These are phyloP conservation scores for Ibycter americanus DNA, from an alignment of 2,797 vertebrate species.

Conservation along the genomic window DNA sequence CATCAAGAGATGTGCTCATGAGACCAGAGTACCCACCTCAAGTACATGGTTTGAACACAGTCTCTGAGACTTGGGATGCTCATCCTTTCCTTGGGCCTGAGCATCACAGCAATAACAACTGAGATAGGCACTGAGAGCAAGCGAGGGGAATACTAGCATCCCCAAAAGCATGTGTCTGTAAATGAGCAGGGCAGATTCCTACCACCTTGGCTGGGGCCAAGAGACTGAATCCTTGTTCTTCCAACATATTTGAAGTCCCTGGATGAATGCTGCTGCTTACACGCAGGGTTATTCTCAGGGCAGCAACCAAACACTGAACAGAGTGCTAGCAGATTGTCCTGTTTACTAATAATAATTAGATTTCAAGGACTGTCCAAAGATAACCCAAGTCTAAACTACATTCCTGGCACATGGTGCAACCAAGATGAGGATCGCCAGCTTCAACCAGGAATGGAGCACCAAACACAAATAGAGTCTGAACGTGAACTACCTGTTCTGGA, in stretches of 20 bases:
- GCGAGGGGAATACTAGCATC: not conserved
- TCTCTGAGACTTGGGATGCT: not conserved
- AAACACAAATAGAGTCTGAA: not conserved
- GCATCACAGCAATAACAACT: not conserved
- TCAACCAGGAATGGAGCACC: not conserved
- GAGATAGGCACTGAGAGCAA: not conserved
- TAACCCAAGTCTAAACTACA: not conserved
- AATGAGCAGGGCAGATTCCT: not conserved
- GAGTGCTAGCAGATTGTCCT: not conserved
- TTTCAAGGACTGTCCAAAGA: slow-evolving; percentile 16
- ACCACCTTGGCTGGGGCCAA: not conserved
- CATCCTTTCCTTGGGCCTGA: not conserved
- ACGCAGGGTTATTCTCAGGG: not conserved
- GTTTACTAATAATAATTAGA: slow-evolving; percentile 15
- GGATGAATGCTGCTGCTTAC: not conserved
- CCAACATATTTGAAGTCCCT: not conserved
- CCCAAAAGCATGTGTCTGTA: not conserved
- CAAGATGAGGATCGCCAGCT: not conserved
- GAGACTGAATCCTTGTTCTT: not conserved
- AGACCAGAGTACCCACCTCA: not conserved
- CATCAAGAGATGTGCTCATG: not conserved
- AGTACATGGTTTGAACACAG: not conserved
- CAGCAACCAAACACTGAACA: not conserved
- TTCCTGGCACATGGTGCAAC: not conserved
- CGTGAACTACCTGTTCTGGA: slow-evolving; percentile 1